Evolutionary conservation across 2,113 vertebrate species (phyloP).

Genomic region (Noctilio leporinus): DNA sequence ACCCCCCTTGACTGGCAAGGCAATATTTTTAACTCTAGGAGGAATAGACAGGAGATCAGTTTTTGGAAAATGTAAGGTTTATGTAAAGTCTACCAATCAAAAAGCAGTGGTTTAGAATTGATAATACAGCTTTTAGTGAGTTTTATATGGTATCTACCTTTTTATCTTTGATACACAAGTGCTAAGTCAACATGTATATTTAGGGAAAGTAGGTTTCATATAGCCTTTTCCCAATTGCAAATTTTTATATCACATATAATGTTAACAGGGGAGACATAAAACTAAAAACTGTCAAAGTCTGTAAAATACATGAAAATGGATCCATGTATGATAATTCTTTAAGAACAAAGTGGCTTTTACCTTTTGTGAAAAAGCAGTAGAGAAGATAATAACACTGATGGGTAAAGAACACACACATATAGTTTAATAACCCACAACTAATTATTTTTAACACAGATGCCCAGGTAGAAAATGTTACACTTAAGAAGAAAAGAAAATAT

Average conservation of each 20-base stretch:
- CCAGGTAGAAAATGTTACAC: not conserved
- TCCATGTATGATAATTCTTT: not conserved
- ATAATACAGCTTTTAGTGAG: not conserved
- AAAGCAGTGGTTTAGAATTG: not conserved
- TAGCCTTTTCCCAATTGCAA: not conserved
- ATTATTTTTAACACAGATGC: not conserved
- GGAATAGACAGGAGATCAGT: not conserved
- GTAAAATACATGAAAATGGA: not conserved
- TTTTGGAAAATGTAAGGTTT: constrained; percentile 14
- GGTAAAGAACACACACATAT: not conserved
- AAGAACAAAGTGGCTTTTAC: not conserved
- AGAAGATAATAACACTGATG: not conserved
- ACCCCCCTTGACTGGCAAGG: not conserved
- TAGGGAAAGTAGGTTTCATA: not conserved
- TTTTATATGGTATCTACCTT: not conserved
- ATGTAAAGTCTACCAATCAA: not conserved
- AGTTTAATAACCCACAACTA: not conserved
- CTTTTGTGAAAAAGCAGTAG: not conserved
- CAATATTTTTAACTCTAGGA: not conserved
- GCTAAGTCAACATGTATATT: not conserved
- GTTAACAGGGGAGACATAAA: not conserved
- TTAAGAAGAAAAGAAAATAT: constrained; percentile 9
- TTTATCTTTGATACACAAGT: not conserved
- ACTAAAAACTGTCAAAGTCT: not conserved
- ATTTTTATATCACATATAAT: not conserved